Percentiles rank a stretch among this genome's conserved stretches.
phyloP scores from a whole-genome alignment of 2,888 invertebrate genomes.

The Sericinus montela region DNA sequence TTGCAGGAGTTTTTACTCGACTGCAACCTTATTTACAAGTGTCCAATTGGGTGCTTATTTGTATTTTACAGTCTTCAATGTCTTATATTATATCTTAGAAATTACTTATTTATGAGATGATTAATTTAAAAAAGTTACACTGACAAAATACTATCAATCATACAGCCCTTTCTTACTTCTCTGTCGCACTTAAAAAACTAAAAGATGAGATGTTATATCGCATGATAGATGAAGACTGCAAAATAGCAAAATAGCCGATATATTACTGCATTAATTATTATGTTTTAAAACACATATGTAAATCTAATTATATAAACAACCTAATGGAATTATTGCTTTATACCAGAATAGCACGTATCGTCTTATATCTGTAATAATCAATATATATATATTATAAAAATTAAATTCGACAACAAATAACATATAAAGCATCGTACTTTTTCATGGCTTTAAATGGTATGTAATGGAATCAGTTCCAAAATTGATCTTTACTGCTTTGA shows the following conservation, averaged over 20 bases:
- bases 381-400: conserved; percentile 24
- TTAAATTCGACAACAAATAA: conserved; percentile 22
- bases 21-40: conserved; percentile 48
- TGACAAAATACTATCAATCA: not conserved
- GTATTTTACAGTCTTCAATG: conserved; percentile 30
- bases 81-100: not conserved
- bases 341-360: conserved; percentile 39
- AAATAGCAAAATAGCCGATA: conserved; percentile 27
- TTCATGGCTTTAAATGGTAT: conserved; percentile 12
- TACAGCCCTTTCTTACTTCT: not conserved
- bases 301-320: conserved; percentile 28
- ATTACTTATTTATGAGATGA: not conserved
- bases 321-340: conserved; percentile 42
- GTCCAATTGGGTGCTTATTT: conserved; percentile 28
- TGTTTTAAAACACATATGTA: conserved; percentile 27
- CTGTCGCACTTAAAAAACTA: not conserved
- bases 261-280: conserved; percentile 38
- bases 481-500: not conserved
- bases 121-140: not conserved
- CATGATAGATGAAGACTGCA: conserved; percentile 28
- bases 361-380: conserved; percentile 18
- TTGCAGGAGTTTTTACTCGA: conserved; percentile 40
- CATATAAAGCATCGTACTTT: conserved; percentile 25
- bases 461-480: conserved; percentile 6
- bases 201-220: not conserved